Evolutionary conservation across 2,113 vertebrate species (phyloP).

Genomic region (Ophthalmolycus amberensis): DNA sequence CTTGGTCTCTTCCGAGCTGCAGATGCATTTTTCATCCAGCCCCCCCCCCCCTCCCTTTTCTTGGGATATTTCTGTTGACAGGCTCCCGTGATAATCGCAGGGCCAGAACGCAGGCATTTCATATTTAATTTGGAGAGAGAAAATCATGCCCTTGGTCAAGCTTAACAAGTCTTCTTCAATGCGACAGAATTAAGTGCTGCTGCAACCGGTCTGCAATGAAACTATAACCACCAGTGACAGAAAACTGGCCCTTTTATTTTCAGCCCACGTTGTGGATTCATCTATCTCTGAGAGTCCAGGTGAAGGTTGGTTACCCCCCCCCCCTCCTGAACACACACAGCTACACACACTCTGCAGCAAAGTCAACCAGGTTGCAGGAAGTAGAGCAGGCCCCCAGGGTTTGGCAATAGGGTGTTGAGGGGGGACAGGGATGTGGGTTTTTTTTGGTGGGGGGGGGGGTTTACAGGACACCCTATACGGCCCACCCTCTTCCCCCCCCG

Average conservation of each 20-base stretch:
- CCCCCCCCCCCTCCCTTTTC: background rate
- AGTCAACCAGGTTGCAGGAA: slow-evolving; percentile 80
- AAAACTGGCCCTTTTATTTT: slow-evolving; percentile 48
- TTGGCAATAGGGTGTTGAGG: slow-evolving; percentile 44
- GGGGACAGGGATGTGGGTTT: slow-evolving; percentile 11
- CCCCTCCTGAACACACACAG: background rate
- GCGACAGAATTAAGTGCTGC: slow-evolving; percentile 46
- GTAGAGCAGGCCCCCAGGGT: slow-evolving; percentile 77
- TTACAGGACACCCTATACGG: slow-evolving; percentile 63
- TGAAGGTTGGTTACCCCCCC: slow-evolving; percentile 47
- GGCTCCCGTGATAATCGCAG: slow-evolving; percentile 55
- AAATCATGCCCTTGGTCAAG: slow-evolving; percentile 56
- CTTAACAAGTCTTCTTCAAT: slow-evolving; percentile 44
- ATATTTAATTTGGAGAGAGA: slow-evolving; percentile 62
- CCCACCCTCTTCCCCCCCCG: slow-evolving; percentile 22
- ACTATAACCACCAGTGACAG: slow-evolving; percentile 32
- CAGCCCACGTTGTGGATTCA: slow-evolving; percentile 22
- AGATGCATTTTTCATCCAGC: slow-evolving; percentile 65
- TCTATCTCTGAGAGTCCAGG: slow-evolving; percentile 49
- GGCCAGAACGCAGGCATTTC: slow-evolving; percentile 59
- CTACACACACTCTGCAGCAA: slow-evolving; percentile 54
- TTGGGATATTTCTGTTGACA: slow-evolving; percentile 62
- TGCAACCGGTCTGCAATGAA: slow-evolving; percentile 16
- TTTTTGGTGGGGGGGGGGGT: slow-evolving; percentile 10
- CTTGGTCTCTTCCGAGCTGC: slow-evolving; percentile 43